These are phyloP conservation scores for Pteruthius melanotis DNA, from an alignment of 2,113 vertebrate species.

Conservation along the genomic window DNA sequence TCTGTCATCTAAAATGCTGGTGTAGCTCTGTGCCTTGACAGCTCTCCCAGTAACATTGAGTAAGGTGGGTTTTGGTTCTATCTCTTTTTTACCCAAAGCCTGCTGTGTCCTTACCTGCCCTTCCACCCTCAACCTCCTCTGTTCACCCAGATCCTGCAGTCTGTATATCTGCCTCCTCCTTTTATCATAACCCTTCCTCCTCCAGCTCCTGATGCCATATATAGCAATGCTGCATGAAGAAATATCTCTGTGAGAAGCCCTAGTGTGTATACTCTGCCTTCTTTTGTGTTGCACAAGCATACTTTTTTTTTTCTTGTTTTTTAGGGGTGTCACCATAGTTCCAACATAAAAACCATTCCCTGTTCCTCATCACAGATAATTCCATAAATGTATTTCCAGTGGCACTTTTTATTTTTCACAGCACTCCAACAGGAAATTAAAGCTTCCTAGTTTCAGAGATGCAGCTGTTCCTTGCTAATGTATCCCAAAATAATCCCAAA, in stretches of 20 bases:
- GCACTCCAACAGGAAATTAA: neutral
- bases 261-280: neutral
- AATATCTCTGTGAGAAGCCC: neutral
- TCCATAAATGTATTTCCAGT: neutral
- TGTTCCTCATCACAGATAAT: neutral
- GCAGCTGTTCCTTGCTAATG: neutral
- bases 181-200: neutral
- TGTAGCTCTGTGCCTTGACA: neutral
- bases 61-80: neutral
- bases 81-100: neutral
- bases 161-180: neutral
- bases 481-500: neutral
- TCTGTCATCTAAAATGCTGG: neutral
- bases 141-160: neutral
- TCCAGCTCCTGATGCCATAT: neutral
- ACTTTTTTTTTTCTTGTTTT: neutral
- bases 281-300: accelerated
- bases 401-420: neutral
- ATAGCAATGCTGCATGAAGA: accelerated
- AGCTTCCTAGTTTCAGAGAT: neutral
- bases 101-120: neutral
- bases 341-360: neutral
- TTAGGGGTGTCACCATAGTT: neutral
- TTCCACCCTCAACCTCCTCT: neutral
- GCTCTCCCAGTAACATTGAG: neutral